Base-by-base conservation (phyloP, 2,113 vertebrate genomes). In the Chiloscyllium plagiosum region DNA sequence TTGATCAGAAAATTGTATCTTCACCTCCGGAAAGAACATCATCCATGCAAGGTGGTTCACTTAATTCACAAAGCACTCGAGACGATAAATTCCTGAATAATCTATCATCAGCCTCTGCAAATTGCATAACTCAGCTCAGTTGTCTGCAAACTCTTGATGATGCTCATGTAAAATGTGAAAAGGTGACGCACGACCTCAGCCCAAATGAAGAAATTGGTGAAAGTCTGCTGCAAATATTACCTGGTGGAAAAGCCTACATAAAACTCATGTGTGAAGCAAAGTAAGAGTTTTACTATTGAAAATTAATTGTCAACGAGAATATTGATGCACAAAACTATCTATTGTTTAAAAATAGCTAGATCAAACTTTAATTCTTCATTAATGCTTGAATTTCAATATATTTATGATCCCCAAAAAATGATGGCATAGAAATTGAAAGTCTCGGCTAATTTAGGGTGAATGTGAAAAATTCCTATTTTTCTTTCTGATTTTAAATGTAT, bases 201-300 rank as follows among this genome's bases (percentile, higher is more conserved):
- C 6, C 68, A 72, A 47, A 76, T 95, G 13, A 29, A 95, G 94
- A 70, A 95, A 72, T 17, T 72, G 22, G 3, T 52, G 69, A 72
- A 50, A 47, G 10, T 33, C 0, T 22, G 33, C 68, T 50, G 68
- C 37, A 52, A 33, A 70, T 95, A 52, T 47, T 50, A 33, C 68
- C 94, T 52, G 37, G 47, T 29, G 24, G 47, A 72, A 95, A 95
- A 52, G 68, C 26, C 69, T 95, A 24, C 68, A 52, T 95, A 76
- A 72, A 52, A 42, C 22, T 95, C 1, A 22, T 7, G 42, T 95
- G 94, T 76, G 69, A 95, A 52, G 94, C 94, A 95, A 95, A 95
- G 94, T 95, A 95, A 95, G 94, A 94, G 17, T 70, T 68, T 70
- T 24, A 4, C 12, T 94, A n/a, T 92, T 93, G 89, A 37, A 22